Percentiles rank a stretch among this genome's conserved stretches.
phyloP scores from a whole-genome alignment of 2,113 vertebrate species.

The Tapirus terrestris region DNA sequence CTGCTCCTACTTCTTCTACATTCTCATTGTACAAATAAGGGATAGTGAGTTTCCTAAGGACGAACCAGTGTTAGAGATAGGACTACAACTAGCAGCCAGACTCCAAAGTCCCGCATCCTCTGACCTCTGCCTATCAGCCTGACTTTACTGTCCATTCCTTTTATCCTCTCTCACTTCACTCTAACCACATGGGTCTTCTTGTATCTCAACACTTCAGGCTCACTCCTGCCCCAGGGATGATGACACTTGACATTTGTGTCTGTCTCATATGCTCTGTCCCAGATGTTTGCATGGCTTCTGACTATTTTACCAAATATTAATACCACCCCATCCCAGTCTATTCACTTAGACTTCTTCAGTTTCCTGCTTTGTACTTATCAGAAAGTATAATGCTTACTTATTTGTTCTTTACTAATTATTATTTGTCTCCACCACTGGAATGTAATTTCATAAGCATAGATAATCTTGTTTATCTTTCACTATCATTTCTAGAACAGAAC shows the following conservation, averaged over 20 bases:
- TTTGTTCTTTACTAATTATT: neutral
- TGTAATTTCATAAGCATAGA: neutral
- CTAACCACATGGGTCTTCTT: neutral
- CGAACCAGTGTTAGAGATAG: neutral
- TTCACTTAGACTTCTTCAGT: neutral
- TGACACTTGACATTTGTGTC: neutral
- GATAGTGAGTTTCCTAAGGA: neutral
- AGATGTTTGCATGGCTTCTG: neutral
- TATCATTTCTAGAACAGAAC: neutral
- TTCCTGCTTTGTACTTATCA: neutral
- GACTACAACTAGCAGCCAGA: neutral
- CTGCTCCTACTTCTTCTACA: neutral
- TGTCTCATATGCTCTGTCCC: neutral
- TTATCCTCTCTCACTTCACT: neutral
- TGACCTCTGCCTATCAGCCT: neutral
- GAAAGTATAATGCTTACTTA: neutral
- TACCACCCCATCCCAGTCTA: neutral
- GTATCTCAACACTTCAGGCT: neutral
- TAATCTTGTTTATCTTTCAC: neutral
- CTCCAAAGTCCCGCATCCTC: rapidly evolving
- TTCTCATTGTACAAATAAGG: neutral
- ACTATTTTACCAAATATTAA: neutral
- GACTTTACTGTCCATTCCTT: neutral
- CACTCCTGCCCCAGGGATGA: neutral
- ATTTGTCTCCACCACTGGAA: neutral